phyloP scores from a whole-genome alignment of 2,113 vertebrate species.

The Muntiacus reevesi region DNA sequence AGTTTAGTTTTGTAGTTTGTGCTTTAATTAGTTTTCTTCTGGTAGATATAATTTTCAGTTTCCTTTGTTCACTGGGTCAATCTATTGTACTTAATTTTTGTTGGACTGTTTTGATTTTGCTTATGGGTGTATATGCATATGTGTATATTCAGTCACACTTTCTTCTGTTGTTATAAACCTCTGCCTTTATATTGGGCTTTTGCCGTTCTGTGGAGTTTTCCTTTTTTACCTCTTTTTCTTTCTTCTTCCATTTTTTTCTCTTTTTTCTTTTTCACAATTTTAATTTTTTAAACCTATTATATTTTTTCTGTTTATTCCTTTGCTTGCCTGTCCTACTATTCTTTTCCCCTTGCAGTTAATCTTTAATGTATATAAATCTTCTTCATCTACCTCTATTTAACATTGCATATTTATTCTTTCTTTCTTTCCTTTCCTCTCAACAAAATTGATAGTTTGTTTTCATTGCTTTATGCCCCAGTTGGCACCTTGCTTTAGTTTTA shows the following conservation, averaged over 20 bases:
- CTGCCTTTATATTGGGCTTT: background rate
- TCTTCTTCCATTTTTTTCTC: background rate
- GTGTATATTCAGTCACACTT: background rate
- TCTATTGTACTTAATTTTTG: background rate
- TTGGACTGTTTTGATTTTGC: background rate
- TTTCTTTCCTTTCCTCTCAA: background rate
- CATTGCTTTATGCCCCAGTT: background rate
- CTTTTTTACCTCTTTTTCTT: background rate
- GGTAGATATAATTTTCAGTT: background rate
- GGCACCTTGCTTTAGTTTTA: background rate
- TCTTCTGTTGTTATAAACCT: background rate
- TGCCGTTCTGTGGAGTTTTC: background rate
- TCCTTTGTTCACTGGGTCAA: background rate
- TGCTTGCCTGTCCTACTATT: background rate
- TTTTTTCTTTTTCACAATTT: background rate
- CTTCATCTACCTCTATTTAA: too few relatives aligned
- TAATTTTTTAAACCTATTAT: background rate
- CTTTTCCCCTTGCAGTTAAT: background rate
- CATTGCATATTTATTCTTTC: background rate
- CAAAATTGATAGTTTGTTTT: background rate
- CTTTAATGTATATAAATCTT: background rate
- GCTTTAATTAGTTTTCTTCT: background rate
- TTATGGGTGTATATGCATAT: background rate
- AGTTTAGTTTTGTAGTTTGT: background rate
- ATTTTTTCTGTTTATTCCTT: background rate